Percentiles rank a stretch among this genome's conserved stretches.
Conservation (phyloP, 2,113 vertebrate species). For the Leucosticte australis region DNA sequence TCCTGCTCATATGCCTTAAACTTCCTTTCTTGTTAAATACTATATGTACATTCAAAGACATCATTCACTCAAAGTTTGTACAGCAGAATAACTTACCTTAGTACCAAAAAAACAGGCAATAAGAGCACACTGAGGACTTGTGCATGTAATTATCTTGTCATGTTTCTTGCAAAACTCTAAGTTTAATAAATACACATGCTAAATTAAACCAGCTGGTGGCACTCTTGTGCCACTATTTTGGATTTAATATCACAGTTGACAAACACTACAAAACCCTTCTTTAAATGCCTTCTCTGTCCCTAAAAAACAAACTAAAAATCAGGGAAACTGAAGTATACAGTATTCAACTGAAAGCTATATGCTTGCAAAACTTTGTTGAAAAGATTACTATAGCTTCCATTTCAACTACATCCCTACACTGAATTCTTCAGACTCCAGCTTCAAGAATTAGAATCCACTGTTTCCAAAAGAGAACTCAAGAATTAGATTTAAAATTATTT, state of each 20-base stretch:
- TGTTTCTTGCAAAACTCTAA: background rate
- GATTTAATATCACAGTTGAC: background rate
- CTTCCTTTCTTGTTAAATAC: background rate
- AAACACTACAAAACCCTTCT: background rate
- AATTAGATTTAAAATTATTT: background rate
- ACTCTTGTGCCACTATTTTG: constrained; percentile 21
- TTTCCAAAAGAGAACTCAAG: background rate
- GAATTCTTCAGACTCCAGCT: background rate
- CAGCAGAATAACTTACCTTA: background rate
- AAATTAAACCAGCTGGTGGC: constrained; percentile 60
- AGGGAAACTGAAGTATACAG: background rate
- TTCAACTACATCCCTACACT: background rate
- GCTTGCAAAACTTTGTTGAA: background rate
- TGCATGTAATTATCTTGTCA: background rate
- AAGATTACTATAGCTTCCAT: background rate
- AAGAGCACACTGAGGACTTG: background rate
- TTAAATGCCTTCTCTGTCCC: background rate
- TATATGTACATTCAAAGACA: background rate
- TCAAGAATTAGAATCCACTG: background rate
- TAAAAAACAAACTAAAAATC: background rate
- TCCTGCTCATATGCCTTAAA: background rate
- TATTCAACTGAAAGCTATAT: background rate
- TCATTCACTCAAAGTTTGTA: background rate
- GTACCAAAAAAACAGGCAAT: background rate
- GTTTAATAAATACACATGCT: background rate